Conservation (phyloP, 2,797 vertebrate species). For the Petrocephalus schoutedeni region DNA sequence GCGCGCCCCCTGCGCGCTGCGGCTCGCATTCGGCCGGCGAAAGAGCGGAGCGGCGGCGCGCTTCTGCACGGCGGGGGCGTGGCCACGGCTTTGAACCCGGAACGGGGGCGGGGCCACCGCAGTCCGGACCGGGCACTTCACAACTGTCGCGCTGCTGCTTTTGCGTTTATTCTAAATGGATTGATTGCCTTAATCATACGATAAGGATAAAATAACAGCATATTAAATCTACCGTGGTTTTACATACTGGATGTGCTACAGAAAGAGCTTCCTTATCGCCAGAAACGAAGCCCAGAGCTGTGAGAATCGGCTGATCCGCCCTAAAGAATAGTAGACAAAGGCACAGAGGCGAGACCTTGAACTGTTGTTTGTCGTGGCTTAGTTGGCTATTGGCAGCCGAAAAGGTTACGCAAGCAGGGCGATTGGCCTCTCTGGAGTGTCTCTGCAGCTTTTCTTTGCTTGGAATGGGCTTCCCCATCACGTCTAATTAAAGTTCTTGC, state of each 20-base stretch:
- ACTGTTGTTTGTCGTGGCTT: neutral
- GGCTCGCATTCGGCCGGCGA: neutral
- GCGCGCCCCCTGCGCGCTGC: neutral
- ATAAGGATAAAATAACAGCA: neutral
- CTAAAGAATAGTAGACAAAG: neutral
- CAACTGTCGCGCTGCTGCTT: neutral
- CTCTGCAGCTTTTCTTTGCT: neutral
- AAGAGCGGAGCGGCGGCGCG: neutral
- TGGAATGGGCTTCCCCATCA: neutral
- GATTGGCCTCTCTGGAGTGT: neutral
- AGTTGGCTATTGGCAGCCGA: neutral
- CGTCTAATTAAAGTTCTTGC: neutral
- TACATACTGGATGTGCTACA: neutral
- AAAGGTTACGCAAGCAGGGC: neutral
- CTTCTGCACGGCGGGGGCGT: slow-evolving; percentile 7
- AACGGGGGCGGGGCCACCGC: neutral
- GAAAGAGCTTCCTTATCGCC: neutral
- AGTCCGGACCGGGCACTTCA: neutral
- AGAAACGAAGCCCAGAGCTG: neutral
- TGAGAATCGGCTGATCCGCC: neutral
- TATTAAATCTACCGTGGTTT: neutral
- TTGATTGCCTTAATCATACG: neutral
- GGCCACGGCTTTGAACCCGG: neutral
- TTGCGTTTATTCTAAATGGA: neutral
- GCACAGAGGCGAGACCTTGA: neutral